A percentile compares a stretch with the other conserved stretches of the same genome.
Evolutionary conservation across 2,888 invertebrate species (phyloP).

Genomic region (Cantharis rustica): DNA sequence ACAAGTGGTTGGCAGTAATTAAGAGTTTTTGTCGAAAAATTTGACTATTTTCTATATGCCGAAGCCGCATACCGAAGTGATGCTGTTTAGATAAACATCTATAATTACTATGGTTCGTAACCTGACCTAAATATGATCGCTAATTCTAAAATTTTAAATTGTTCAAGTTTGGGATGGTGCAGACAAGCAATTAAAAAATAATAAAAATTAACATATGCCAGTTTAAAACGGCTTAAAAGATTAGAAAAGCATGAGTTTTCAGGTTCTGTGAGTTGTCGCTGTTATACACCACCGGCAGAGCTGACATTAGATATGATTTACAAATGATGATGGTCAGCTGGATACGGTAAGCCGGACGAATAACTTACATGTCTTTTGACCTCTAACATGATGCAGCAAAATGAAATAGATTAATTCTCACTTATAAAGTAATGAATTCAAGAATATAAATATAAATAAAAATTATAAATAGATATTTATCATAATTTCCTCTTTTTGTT

Average conservation of each 20-base stretch:
- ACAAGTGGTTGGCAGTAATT: not conserved
- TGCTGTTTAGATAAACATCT: constrained; percentile 4
- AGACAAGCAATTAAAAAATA: constrained; percentile 6
- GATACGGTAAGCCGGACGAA: constrained; percentile 29
- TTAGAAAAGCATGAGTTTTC: constrained; percentile 30
- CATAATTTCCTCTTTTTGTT: constrained; percentile 56
- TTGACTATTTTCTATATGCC: not conserved
- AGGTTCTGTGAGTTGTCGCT: constrained; percentile 32
- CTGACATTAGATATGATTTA: constrained; percentile 36
- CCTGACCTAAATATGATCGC: constrained; percentile 6
- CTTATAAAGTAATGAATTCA: constrained; percentile 46
- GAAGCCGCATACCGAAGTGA: not conserved
- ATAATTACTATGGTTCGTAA: constrained; percentile 4
- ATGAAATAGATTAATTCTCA: constrained; percentile 39
- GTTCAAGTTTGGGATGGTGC: not conserved
- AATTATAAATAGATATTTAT: constrained; percentile 56
- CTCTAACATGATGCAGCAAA: constrained; percentile 31
- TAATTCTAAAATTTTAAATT: not conserved
- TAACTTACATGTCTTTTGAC: constrained; percentile 32
- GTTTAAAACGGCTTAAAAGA: constrained; percentile 20
- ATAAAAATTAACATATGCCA: constrained; percentile 26
- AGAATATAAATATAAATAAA: constrained; percentile 52
- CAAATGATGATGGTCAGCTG: constrained; percentile 35
- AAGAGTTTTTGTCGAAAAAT: not conserved
- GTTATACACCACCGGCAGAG: constrained; percentile 29